A percentile compares a stretch with the other conserved stretches of the same genome.
phyloP scores from a whole-genome alignment of 2,113 vertebrate species.

The Calyptommatus sinebrachiatus region DNA sequence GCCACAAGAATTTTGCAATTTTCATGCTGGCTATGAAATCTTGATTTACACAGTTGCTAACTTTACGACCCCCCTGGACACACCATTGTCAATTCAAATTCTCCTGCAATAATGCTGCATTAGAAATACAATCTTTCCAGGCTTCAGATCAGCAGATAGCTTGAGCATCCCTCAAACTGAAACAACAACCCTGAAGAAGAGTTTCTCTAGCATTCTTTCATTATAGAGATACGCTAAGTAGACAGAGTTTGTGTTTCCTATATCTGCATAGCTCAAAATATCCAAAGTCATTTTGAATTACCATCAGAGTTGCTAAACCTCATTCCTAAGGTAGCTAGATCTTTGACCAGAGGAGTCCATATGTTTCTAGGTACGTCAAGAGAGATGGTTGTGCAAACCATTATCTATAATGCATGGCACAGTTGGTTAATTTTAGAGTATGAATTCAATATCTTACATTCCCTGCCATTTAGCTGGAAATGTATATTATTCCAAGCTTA shows the following conservation, averaged over 20 bases:
- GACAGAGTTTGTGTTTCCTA: neutral
- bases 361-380: neutral
- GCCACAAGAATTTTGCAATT: conserved; percentile 10
- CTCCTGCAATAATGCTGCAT: neutral
- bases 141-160: neutral
- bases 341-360: neutral
- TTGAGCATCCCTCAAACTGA: neutral
- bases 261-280: neutral
- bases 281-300: neutral
- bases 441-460: neutral
- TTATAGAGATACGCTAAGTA: neutral
- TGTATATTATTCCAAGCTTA: neutral
- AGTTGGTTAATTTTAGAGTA: neutral
- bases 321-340: neutral
- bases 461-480: neutral
- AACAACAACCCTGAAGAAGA: neutral
- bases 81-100: neutral
- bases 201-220: neutral
- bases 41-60: conserved; percentile 8
- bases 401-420: neutral
- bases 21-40: conserved; percentile 11
- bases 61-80: neutral
- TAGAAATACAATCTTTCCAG: neutral
- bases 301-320: neutral
- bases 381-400: neutral